These are phyloP conservation scores for Colostygia pectinataria DNA, from an alignment of 2,888 invertebrate species.

Conservation along the genomic window DNA sequence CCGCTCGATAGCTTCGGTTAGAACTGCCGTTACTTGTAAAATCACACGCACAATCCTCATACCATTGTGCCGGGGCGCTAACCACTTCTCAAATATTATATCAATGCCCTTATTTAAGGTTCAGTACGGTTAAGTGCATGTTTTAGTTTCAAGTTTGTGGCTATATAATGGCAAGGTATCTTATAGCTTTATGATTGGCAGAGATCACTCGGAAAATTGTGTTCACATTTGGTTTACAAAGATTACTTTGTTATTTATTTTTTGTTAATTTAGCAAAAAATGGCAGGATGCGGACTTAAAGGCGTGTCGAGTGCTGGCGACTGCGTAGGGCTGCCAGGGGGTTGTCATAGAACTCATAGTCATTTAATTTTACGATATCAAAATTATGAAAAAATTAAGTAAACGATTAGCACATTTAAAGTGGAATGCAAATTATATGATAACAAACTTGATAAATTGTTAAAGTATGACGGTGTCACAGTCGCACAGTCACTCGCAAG, in stretches of 20 bases:
- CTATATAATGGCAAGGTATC: neutral
- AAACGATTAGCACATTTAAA: too few relatives aligned
- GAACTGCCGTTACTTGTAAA: slow-evolving; percentile 73
- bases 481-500: slow-evolving; percentile 1
- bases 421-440: too few relatives aligned
- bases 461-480: too few relatives aligned
- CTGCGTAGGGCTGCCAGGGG: slow-evolving; percentile 45
- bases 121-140: slow-evolving; percentile 13
- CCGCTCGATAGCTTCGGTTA: slow-evolving; percentile 65
- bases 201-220: slow-evolving; percentile 41
- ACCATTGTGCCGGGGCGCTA: slow-evolving; percentile 43
- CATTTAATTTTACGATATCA: neutral
- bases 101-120: slow-evolving; percentile 19
- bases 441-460: too few relatives aligned
- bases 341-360: neutral
- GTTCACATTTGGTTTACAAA: slow-evolving; percentile 56
- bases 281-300: slow-evolving; percentile 71
- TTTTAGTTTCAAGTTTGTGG: slow-evolving; percentile 9
- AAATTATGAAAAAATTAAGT: too few relatives aligned
- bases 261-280: slow-evolving; percentile 70
- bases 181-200: slow-evolving; percentile 8
- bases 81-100: slow-evolving; percentile 34
- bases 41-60: slow-evolving; percentile 67
- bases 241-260: slow-evolving; percentile 52
- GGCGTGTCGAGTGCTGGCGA: slow-evolving; percentile 68